Base-by-base conservation (phyloP, 2,113 vertebrate species). In the Pterocles gutturalis region DNA sequence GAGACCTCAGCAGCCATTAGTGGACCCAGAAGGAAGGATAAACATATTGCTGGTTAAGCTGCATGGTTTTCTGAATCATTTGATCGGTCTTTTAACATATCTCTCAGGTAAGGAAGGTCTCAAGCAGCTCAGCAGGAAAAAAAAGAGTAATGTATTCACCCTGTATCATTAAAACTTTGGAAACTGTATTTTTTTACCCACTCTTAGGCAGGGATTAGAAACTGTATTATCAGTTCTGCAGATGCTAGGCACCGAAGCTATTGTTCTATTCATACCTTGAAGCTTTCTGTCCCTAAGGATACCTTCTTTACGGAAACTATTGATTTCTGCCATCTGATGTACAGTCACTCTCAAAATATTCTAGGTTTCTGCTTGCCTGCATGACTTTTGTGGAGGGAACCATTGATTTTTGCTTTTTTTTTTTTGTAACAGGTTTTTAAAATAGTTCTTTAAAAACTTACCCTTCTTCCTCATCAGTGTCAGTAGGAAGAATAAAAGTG, bases 271-370 rank as follows among this genome's bases (percentile, higher is more conserved):
- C 53, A 36, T 73, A 80, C 51, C 31, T 96, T 92, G 64, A 87
- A 94, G 48, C 46, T 83, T 88, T 95, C 65, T 67, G 13, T 97
- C 92, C 79, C 66, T 89, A 65, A 96, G 84, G 80, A 97, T 67
- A 71, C 43, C 3, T 69, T 67, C 87, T 82, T 98, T 97, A 95
- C 8, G 1, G 92, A 61, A 95, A 83, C 51, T 93, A 95, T 95
- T 96, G 96, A 97, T 97, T 98, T 93, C 92, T 96, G 54, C 22
- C 78, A 84, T 93, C 85, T 97, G 55, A 69, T 95, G 43, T 85
- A 79, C 72, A 93, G 80, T 89, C 70, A 90, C 51, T 96, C 67
- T 92, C 38, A 83, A 96, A 94, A n/a, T 91, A 94, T 95, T 97
- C 71, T 77, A 55, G 45, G 81, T 85, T 93, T 95, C 70, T 75